Evolutionary conservation across 2,888 invertebrate species (phyloP).

Genomic region (Harpalus rufipes): DNA sequence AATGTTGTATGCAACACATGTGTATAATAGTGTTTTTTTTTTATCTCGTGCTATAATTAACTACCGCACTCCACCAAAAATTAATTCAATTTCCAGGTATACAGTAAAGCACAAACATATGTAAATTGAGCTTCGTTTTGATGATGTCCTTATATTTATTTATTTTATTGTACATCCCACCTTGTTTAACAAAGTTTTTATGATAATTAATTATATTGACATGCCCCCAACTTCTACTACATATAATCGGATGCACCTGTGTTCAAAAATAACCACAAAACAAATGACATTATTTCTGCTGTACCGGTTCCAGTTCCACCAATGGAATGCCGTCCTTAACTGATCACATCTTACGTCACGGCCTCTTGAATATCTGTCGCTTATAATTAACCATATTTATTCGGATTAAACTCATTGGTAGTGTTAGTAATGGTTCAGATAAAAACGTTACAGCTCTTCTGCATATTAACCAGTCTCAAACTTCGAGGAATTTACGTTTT

Average conservation of each 20-base stretch:
- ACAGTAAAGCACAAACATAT: no score
- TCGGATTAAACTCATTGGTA: conserved; percentile 43
- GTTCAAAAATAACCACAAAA: conserved; percentile 47
- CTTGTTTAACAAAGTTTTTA: background rate
- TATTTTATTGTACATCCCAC: background rate
- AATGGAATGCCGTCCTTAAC: conserved; percentile 36
- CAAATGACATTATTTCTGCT: conserved; percentile 48
- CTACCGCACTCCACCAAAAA: no score
- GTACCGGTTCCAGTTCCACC: conserved; percentile 30
- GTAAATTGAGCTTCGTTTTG: no score
- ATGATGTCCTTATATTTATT: no score
- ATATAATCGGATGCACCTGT: conserved; percentile 36
- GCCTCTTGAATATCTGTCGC: conserved; percentile 32
- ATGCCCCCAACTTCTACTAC: conserved; percentile 16
- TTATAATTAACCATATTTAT: conserved; percentile 61
- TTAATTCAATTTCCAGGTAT: no score
- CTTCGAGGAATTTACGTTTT: conserved; percentile 35
- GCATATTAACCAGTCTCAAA: conserved; percentile 59
- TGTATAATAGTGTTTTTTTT: no score
- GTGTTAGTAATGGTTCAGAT: conserved; percentile 53
- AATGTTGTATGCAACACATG: no score
- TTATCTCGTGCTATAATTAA: no score
- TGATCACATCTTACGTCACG: conserved; percentile 46
- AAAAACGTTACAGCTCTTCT: conserved; percentile 35
- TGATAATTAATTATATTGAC: conserved; percentile 17